phyloP scores from a whole-genome alignment of 2,888 invertebrate genomes.

The Dolichopus griseipennis region DNA sequence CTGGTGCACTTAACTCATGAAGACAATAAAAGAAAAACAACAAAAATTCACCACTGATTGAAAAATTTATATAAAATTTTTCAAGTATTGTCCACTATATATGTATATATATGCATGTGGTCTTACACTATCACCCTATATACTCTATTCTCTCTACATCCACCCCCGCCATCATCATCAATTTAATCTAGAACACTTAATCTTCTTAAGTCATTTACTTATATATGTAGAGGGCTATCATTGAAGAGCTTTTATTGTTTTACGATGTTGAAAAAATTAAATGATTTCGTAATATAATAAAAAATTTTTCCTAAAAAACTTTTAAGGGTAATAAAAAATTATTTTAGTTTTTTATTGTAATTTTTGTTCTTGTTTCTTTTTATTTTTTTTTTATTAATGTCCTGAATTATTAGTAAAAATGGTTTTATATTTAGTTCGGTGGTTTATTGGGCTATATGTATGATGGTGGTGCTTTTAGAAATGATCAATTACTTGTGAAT shows the following conservation, averaged over 20 bases:
- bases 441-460: not conserved
- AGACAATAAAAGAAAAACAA: not conserved
- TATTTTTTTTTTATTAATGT: not conserved
- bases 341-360: not conserved
- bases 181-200: too few relatives aligned
- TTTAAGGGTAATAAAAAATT: not conserved
- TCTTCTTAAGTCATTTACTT: not conserved
- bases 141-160: too few relatives aligned
- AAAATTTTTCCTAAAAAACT: not conserved
- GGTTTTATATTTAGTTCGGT: too few relatives aligned
- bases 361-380: not conserved
- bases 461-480: too few relatives aligned
- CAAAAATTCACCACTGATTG: not conserved
- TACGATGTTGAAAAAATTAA: not conserved
- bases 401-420: not conserved
- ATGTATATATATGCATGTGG: too few relatives aligned
- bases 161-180: too few relatives aligned
- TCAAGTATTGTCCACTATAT: too few relatives aligned
- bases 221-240: not conserved
- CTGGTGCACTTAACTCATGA: constrained; percentile 1
- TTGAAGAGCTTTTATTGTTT: constrained; percentile 3
- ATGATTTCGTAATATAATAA: not conserved
- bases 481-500: too few relatives aligned
- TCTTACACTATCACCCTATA: too few relatives aligned
- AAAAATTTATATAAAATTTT: too few relatives aligned